phyloP scores from a whole-genome alignment of 2,797 vertebrate species.

The Pelochelys cantorii region DNA sequence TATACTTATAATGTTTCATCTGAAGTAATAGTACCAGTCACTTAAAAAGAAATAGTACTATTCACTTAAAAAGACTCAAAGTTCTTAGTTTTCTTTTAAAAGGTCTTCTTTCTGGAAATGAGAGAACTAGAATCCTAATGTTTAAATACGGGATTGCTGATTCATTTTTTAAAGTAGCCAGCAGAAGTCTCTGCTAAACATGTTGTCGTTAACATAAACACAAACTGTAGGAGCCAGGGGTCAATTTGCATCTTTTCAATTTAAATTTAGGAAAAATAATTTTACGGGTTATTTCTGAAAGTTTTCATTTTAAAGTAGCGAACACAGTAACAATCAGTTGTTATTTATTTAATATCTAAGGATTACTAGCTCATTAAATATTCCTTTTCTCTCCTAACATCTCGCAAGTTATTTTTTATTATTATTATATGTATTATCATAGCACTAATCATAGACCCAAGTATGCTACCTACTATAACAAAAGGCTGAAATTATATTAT shows the following conservation, averaged over 20 bases:
- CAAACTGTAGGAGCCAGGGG: background rate
- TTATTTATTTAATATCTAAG: background rate
- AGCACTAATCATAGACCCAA: background rate
- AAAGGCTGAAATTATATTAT: background rate
- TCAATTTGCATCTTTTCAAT: background rate
- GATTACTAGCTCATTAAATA: slow-evolving; percentile 4
- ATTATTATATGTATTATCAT: background rate
- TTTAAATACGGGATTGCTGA: background rate
- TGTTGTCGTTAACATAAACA: background rate
- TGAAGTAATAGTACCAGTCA: background rate
- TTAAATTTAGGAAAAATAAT: background rate
- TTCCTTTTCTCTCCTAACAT: slow-evolving; percentile 6
- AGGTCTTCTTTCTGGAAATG: background rate
- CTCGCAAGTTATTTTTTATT: background rate
- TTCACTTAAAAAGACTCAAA: background rate
- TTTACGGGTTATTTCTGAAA: background rate
- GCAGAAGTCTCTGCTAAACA: slow-evolving; percentile 72
- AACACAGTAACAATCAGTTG: background rate
- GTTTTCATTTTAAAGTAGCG: background rate
- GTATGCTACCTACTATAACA: background rate
- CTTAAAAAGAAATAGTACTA: background rate
- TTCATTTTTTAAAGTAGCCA: slow-evolving; percentile 10
- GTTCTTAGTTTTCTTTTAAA: background rate
- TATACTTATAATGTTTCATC: background rate
- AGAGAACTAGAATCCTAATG: background rate